Conservation (phyloP, 2,888 invertebrate genomes). For the Drosophila atripex region DNA sequence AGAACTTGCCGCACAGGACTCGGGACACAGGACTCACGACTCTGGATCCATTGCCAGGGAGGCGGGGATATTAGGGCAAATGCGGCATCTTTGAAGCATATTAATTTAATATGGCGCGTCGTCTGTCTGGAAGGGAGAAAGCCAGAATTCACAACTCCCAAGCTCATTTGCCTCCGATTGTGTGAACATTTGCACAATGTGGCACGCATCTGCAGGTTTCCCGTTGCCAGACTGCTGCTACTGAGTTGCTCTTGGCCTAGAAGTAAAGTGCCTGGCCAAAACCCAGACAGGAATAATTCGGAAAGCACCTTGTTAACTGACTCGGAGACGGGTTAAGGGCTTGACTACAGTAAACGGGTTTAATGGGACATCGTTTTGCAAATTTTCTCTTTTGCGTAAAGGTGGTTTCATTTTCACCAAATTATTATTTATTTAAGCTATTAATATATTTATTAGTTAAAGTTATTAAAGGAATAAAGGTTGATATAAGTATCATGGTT, state of each 20-base stretch:
- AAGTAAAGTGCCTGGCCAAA: constrained; percentile 38
- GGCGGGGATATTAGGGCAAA: constrained; percentile 11
- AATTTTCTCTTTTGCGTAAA: constrained; percentile 2
- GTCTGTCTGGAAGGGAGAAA: constrained; percentile 26
- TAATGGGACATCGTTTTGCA: constrained; percentile 29
- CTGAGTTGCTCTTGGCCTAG: constrained; percentile 25
- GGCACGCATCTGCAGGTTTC: constrained; percentile 22
- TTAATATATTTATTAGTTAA: background rate
- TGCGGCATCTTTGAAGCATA: constrained; percentile 48
- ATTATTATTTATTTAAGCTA: constrained; percentile 49
- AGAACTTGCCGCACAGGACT: constrained; percentile 2
- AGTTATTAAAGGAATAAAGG: background rate
- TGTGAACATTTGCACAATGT: constrained; percentile 56
- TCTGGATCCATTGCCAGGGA: constrained; percentile 2
- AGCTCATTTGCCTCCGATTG: constrained; percentile 70
- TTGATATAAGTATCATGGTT: background rate
- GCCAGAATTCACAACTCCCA: constrained; percentile 21
- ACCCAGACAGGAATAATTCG: constrained; percentile 11
- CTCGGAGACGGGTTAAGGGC: constrained; percentile 51
- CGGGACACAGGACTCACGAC: background rate
- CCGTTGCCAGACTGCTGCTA: background rate
- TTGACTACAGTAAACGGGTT: constrained; percentile 49
- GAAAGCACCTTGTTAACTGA: constrained; percentile 34
- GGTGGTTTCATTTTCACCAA: constrained; percentile 34
- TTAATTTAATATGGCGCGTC: constrained; percentile 53